A percentile compares a stretch with the other conserved stretches of the same genome.
Evolutionary conservation across 1,140 invertebrate genomes (phyloP).

Genomic region (Zaprionus ghesquierei): DNA sequence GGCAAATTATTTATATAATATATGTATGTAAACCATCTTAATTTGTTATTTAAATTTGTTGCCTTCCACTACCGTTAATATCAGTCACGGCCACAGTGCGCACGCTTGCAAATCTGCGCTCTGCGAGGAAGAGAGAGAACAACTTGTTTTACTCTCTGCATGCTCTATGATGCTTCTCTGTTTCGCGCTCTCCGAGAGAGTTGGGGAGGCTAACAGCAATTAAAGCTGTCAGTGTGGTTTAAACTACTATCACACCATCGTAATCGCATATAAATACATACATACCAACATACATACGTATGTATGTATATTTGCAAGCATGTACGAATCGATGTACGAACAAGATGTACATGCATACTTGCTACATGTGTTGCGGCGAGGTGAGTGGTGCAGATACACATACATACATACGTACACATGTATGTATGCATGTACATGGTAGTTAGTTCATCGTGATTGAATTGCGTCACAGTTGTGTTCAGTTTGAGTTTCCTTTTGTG

Average conservation of each 20-base stretch:
- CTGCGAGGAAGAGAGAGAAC: constrained; percentile 7
- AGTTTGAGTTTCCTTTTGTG: constrained; percentile 44
- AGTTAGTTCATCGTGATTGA: constrained; percentile 32
- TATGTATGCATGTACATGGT: not conserved
- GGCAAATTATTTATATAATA: constrained; percentile 32
- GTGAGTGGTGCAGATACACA: not conserved
- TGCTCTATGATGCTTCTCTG: not conserved
- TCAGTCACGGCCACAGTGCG: constrained; percentile 41
- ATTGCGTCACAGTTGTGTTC: constrained; percentile 41
- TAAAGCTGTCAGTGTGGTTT: constrained; percentile 36
- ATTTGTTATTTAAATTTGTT: constrained; percentile 36
- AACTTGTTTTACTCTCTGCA: not conserved
- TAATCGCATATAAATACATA: constrained; percentile 15
- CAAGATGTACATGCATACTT: not conserved
- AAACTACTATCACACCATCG: constrained; percentile 25
- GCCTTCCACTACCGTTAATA: constrained; percentile 39
- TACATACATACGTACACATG: not conserved
- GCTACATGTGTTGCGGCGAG: not conserved
- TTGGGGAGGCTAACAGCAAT: constrained; percentile 9
- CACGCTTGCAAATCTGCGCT: constrained; percentile 16
- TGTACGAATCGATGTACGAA: not conserved
- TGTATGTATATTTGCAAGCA: too few species aligned
- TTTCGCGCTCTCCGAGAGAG: not conserved
- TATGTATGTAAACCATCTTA: constrained; percentile 14
- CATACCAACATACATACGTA: not conserved